Percentiles rank a stretch among this genome's conserved stretches.
These are phyloP conservation scores for Saturnia japonica DNA, from an alignment of 2,888 invertebrate species.

Conservation along the genomic window DNA sequence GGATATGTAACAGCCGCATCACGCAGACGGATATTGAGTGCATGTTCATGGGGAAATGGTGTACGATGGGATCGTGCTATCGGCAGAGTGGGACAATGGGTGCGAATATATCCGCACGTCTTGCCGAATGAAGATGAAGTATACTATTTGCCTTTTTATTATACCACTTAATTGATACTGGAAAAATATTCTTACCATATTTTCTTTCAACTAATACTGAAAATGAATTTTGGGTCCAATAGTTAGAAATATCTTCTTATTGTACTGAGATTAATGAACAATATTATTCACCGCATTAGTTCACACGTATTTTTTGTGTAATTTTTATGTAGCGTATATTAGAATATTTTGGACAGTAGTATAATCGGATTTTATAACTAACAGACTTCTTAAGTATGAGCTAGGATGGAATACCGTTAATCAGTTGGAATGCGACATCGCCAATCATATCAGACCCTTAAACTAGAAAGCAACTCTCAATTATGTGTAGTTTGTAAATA, in stretches of 20 bases:
- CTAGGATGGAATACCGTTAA: background rate
- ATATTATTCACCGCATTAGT: background rate
- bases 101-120: conserved; percentile 86
- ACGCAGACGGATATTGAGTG: conserved; percentile 60
- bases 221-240: background rate
- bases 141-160: conserved; percentile 17
- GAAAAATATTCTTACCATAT: background rate
- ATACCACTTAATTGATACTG: background rate
- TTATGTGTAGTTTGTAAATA: background rate
- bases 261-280: background rate
- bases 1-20: conserved; percentile 72
- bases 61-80: conserved; percentile 85
- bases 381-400: background rate
- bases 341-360: background rate
- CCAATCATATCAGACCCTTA: background rate
- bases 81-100: conserved; percentile 88
- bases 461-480: background rate
- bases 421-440: background rate
- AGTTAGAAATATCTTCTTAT: background rate
- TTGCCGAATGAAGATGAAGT: conserved; percentile 65
- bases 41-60: conserved; percentile 86
- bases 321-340: background rate
- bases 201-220: background rate
- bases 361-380: background rate
- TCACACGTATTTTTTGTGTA: too few relatives aligned